Percentiles rank a stretch among this genome's conserved stretches.
phyloP scores from a whole-genome alignment of 92 coral and sea anemone species.

The Zoanthus sansibaricus region DNA sequence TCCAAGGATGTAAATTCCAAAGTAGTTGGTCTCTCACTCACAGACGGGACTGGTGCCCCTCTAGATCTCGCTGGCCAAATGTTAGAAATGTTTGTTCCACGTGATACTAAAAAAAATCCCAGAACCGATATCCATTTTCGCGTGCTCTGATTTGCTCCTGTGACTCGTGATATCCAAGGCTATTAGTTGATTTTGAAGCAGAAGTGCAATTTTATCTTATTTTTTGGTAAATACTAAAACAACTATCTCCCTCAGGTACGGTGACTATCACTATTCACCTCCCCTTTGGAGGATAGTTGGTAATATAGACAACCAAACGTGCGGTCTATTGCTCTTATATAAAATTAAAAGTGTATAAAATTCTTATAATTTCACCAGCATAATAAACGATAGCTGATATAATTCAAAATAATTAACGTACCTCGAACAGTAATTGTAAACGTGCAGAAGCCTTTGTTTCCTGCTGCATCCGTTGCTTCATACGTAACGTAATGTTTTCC shows the following conservation, averaged over 20 bases:
- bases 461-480: constrained; percentile 2
- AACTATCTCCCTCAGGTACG: too few relatives aligned
- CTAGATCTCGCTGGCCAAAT: constrained; percentile 85
- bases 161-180: too few relatives aligned
- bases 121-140: background rate
- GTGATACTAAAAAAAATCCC: constrained; percentile 78
- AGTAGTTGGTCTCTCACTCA: constrained; percentile 83
- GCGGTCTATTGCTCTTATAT: too few relatives aligned
- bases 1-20: constrained; percentile 88
- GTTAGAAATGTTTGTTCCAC: constrained; percentile 87
- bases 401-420: background rate
- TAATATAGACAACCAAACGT: too few relatives aligned
- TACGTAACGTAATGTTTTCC: constrained; percentile 12
- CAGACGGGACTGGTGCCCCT: constrained; percentile 87
- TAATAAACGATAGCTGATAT: background rate
- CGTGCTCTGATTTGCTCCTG: too few relatives aligned
- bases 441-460: constrained; percentile 6
- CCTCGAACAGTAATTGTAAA: constrained; percentile 4
- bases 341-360: too few relatives aligned
- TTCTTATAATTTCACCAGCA: too few relatives aligned
- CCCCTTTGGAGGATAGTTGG: too few relatives aligned
- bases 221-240: too few relatives aligned
- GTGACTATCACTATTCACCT: too few relatives aligned
- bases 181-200: too few relatives aligned
- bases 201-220: too few relatives aligned